Evolutionary conservation across 2,888 invertebrate genomes (phyloP).

Genomic region (Agonopterix subpropinquella): DNA sequence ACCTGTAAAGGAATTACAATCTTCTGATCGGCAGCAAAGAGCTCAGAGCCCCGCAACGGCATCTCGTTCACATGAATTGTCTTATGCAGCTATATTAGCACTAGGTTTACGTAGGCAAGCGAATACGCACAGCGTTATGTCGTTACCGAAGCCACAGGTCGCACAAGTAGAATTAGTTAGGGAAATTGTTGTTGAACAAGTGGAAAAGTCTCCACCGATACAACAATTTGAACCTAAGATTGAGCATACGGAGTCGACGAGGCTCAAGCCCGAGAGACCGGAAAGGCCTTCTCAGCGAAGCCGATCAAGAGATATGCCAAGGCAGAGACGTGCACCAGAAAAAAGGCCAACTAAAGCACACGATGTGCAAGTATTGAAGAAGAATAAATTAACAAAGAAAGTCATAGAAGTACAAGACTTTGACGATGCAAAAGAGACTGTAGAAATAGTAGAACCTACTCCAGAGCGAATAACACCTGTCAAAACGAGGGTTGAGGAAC

Average conservation of each 20-base stretch:
- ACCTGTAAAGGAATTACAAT: constrained; percentile 17
- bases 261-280: constrained; percentile 25
- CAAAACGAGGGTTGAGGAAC: constrained; percentile 11
- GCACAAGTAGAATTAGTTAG: constrained; percentile 56
- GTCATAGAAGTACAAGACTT: constrained; percentile 63
- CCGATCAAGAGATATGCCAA: constrained; percentile 56
- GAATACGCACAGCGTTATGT: constrained; percentile 33
- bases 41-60: constrained; percentile 38
- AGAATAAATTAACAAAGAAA: constrained; percentile 53
- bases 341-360: constrained; percentile 52
- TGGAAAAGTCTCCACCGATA: constrained; percentile 32
- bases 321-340: constrained; percentile 54
- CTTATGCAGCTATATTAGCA: constrained; percentile 83
- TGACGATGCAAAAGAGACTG: constrained; percentile 37
- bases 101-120: constrained; percentile 74
- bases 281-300: constrained; percentile 41
- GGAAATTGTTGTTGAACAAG: constrained; percentile 45
- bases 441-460: constrained; percentile 15
- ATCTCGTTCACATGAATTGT: constrained; percentile 76
- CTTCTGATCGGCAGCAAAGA: constrained; percentile 29
- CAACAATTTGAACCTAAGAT: constrained; percentile 30
- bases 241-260: constrained; percentile 25
- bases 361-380: constrained; percentile 47
- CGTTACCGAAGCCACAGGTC: constrained; percentile 53
- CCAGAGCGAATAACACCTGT: constrained; percentile 9